Conservation (phyloP, 2,888 invertebrate genomes). For the Volucella inflata region DNA sequence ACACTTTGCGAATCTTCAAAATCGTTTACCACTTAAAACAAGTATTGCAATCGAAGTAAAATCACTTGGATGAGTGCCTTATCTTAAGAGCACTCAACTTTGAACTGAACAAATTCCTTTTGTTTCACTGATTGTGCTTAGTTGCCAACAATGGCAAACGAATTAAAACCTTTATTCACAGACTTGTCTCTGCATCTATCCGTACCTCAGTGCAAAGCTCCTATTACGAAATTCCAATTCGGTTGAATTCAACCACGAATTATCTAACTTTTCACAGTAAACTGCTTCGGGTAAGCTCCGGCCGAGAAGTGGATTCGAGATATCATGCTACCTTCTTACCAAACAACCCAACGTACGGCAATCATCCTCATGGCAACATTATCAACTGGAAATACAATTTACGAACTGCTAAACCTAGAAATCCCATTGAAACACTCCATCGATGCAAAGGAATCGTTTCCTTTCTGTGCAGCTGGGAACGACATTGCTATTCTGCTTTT, state of each 20-base stretch:
- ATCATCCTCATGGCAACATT: not conserved
- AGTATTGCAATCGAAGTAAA: too few species aligned
- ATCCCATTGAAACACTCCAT: conserved; percentile 3
- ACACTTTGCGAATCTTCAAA: too few species aligned
- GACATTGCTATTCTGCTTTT: not conserved
- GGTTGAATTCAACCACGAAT: not conserved
- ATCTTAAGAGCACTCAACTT: too few species aligned
- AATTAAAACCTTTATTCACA: not conserved
- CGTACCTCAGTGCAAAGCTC: not conserved
- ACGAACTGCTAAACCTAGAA: conserved; percentile 21
- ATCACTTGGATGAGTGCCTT: too few species aligned
- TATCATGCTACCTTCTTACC: not conserved
- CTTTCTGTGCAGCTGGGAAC: not conserved
- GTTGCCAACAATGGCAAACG: not conserved
- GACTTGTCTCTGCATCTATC: not conserved
- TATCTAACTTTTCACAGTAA: conserved; percentile 11
- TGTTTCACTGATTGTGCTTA: not conserved
- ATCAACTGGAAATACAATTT: conserved; percentile 18
- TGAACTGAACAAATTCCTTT: not conserved
- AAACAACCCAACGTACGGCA: not conserved
- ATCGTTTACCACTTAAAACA: too few species aligned
- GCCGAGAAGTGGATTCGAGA: not conserved
- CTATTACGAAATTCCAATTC: conserved; percentile 22
- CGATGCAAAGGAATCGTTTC: not conserved
- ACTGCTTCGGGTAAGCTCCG: not conserved